Evolutionary conservation across 1,140 invertebrate species (phyloP).

Genomic region (Asobara japonica): DNA sequence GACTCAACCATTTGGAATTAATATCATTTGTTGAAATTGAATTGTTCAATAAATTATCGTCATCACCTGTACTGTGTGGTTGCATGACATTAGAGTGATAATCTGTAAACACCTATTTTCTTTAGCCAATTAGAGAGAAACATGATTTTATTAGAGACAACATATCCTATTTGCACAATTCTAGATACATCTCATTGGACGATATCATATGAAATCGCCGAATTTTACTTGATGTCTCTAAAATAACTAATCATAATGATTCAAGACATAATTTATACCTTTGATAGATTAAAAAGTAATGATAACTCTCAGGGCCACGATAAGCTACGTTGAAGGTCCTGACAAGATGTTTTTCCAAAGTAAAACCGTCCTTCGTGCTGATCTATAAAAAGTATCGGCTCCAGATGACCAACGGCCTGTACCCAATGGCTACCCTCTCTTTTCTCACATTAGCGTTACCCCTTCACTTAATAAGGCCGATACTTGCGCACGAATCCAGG

Average conservation of each 20-base stretch:
- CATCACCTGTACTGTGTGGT: no score
- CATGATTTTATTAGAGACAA: no score
- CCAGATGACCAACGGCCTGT: constrained; percentile 26
- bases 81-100: no score
- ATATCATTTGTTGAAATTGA: not conserved
- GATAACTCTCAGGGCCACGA: not conserved
- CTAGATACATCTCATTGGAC: not conserved
- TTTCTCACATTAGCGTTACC: constrained; percentile 13
- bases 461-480: constrained; percentile 34
- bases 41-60: not conserved
- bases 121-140: no score
- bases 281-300: not conserved
- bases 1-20: not conserved
- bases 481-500: constrained; percentile 27
- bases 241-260: no score
- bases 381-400: constrained; percentile 41
- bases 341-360: not conserved
- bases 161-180: not conserved
- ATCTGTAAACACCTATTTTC: no score
- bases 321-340: not conserved
- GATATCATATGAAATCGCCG: no score
- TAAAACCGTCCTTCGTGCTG: not conserved
- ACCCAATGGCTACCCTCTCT: constrained; percentile 9
- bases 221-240: no score
- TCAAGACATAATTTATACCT: no score